phyloP scores from a whole-genome alignment of 2,797 vertebrate genomes.

The Gobio occitaniae region DNA sequence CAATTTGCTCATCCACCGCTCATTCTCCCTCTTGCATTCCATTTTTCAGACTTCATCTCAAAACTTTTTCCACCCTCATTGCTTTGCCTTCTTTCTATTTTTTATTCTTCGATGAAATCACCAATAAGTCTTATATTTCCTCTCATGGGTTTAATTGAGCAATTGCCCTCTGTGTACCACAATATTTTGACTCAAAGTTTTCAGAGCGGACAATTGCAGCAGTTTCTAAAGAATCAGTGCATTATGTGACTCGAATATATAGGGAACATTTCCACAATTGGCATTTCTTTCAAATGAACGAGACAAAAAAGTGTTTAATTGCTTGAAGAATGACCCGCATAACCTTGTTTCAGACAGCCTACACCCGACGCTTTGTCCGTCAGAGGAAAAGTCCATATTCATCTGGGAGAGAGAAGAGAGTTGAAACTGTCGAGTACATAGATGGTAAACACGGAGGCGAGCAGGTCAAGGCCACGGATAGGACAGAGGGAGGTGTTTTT shows the following conservation, averaged over 20 bases:
- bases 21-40: conserved; percentile 46
- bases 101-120: conserved; percentile 14
- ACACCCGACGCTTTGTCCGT: not conserved
- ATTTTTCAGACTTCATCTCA: conserved; percentile 21
- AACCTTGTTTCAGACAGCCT: conserved; percentile 41
- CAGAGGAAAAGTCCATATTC: conserved; percentile 42
- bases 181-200: not conserved
- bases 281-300: conserved; percentile 28
- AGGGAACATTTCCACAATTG: not conserved
- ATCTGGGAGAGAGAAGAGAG: conserved; percentile 33
- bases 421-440: conserved; percentile 12
- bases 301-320: conserved; percentile 44
- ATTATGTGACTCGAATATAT: not conserved
- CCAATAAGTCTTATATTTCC: not conserved
- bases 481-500: conserved; percentile 12
- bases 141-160: conserved; percentile 1
- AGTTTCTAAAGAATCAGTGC: conserved; percentile 20
- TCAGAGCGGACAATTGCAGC: not conserved
- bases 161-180: not conserved
- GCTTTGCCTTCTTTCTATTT: not conserved
- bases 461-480: conserved; percentile 38
- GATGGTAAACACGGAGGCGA: conserved; percentile 24
- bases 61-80: conserved; percentile 15
- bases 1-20: conserved; percentile 45
- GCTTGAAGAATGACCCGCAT: conserved; percentile 26